A percentile compares a stretch with the other conserved stretches of the same genome.
phyloP scores from a whole-genome alignment of 35 echinoderm and acorn worm genomes.

The Apostichopus japonicus region DNA sequence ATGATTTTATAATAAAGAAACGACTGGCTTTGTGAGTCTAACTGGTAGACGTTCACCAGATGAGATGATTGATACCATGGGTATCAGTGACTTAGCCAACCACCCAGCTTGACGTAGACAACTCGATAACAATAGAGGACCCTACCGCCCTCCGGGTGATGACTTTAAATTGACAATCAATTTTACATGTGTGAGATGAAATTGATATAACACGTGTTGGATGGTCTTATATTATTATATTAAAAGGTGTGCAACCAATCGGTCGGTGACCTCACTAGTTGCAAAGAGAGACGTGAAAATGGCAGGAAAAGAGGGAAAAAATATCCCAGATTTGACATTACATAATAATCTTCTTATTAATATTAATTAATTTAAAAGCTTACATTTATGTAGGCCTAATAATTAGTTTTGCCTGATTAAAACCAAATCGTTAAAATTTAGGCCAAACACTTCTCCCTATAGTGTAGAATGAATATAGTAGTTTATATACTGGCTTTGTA shows the following conservation, averaged over 20 bases:
- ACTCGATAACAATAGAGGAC: constrained; percentile 41
- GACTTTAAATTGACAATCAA: constrained; percentile 52
- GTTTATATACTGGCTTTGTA: too few relatives aligned
- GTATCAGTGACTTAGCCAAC: too few relatives aligned
- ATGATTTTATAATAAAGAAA: too few relatives aligned
- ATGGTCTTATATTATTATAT: background rate
- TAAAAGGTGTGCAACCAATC: background rate
- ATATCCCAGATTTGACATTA: background rate
- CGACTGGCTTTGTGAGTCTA: too few relatives aligned
- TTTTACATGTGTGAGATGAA: constrained; percentile 42
- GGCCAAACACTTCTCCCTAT: too few relatives aligned
- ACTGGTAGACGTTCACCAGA: too few relatives aligned
- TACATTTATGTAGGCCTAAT: too few relatives aligned
- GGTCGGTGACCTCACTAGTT: constrained; percentile 21
- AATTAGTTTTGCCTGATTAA: too few relatives aligned
- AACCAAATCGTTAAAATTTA: too few relatives aligned
- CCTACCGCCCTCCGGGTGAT: constrained; percentile 32
- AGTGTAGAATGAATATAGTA: too few relatives aligned
- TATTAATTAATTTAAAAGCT: background rate
- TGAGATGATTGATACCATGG: too few relatives aligned
- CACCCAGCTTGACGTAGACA: constrained; percentile 43
- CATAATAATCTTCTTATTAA: background rate
- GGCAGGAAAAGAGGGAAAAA: background rate
- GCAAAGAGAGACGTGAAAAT: background rate
- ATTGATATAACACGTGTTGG: constrained; percentile 40